Conservation (phyloP, 2,797 vertebrate species). For the Hydrophis major region DNA sequence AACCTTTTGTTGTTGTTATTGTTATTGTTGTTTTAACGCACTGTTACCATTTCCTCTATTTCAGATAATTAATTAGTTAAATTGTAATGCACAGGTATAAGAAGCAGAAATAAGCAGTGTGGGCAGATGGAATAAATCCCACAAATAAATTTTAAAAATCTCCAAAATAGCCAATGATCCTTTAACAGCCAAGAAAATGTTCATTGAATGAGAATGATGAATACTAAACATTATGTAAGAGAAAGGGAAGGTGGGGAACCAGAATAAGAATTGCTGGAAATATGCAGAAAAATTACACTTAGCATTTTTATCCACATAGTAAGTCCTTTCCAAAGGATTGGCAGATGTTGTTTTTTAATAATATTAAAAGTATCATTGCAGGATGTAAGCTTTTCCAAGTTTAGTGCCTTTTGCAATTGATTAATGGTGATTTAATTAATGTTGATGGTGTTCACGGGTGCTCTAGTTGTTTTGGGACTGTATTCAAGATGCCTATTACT, state of each 20-base stretch:
- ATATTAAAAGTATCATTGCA: neutral
- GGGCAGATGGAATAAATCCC: neutral
- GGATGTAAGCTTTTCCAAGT: neutral
- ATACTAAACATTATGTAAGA: neutral
- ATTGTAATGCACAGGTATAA: neutral
- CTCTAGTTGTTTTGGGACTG: neutral
- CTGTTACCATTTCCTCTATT: neutral
- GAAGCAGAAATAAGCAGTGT: neutral
- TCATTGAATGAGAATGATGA: neutral
- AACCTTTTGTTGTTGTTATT: neutral
- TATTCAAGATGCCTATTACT: neutral
- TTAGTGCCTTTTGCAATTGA: neutral
- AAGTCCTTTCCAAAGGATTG: neutral
- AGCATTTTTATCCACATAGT: neutral
- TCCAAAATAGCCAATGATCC: neutral
- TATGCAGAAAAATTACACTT: neutral
- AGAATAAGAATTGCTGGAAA: neutral
- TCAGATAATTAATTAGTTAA: neutral
- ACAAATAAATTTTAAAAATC: neutral
- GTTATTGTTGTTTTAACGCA: neutral
- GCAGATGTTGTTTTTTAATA: neutral
- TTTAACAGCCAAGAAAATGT: neutral
- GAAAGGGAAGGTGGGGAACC: accelerated
- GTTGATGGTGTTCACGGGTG: neutral
- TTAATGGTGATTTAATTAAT: neutral